Conservation (phyloP, 2,888 invertebrate genomes). For the Scelioninae gen. 1 region DNA sequence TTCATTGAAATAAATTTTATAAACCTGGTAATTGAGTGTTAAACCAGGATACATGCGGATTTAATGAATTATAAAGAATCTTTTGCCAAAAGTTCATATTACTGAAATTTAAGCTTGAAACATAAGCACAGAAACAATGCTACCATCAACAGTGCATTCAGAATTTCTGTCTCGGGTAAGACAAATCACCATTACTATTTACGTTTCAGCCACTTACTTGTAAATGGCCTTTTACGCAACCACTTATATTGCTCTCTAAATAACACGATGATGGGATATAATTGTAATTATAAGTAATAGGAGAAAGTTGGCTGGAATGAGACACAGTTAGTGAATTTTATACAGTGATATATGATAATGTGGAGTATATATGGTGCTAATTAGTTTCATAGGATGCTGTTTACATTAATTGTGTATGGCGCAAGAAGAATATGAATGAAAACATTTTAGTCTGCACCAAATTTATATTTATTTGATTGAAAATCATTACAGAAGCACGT, state of each 20-base stretch:
- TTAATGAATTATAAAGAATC: not conserved
- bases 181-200: slow-evolving; percentile 44
- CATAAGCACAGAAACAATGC: slow-evolving; percentile 14
- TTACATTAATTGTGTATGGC: not conserved
- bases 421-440: not conserved
- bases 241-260: slow-evolving; percentile 32
- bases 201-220: slow-evolving; percentile 43
- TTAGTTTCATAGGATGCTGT: not conserved
- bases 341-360: slow-evolving; percentile 17
- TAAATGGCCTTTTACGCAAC: slow-evolving; percentile 34
- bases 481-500: too few species aligned
- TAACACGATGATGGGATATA: slow-evolving; percentile 29
- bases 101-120: slow-evolving; percentile 10
- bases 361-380: not conserved
- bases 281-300: slow-evolving; percentile 39
- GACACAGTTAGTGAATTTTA: slow-evolving; percentile 21
- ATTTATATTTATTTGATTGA: too few species aligned
- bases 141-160: slow-evolving; percentile 29
- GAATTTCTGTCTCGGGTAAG: slow-evolving; percentile 19
- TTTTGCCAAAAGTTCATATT: not conserved
- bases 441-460: too few species aligned
- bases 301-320: slow-evolving; percentile 15
- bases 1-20: too few species aligned
- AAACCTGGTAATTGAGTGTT: too few species aligned
- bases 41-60: too few species aligned